A percentile compares a stretch with the other conserved stretches of the same genome.
Evolutionary conservation across 2,888 invertebrate genomes (phyloP).

Genomic region (Lepidochrysops patricia): DNA sequence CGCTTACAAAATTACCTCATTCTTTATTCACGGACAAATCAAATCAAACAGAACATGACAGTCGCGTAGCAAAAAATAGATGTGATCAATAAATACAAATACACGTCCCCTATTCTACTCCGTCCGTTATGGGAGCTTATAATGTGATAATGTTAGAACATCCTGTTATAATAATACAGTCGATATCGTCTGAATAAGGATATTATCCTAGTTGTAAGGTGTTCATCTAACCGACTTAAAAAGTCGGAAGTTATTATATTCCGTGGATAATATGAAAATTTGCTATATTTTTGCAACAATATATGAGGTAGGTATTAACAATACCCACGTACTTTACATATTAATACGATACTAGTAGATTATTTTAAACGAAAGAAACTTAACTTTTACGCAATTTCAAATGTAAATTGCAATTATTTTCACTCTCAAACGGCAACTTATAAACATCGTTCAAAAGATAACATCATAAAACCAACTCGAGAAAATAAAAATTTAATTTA

Average conservation of each 20-base stretch:
- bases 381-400: too few species aligned
- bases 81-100: conserved; percentile 13
- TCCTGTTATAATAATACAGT: background rate
- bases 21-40: conserved; percentile 20
- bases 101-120: background rate
- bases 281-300: too few species aligned
- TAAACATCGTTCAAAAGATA: background rate
- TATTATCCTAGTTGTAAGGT: too few species aligned
- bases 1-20: conserved; percentile 14
- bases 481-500: background rate
- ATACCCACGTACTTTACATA: too few species aligned
- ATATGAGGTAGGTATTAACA: too few species aligned
- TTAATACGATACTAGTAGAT: too few species aligned
- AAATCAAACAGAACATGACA: conserved; percentile 17
- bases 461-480: background rate
- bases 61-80: conserved; percentile 14
- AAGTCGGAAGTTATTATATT: too few species aligned
- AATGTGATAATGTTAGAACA: background rate
- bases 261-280: too few species aligned
- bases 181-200: background rate
- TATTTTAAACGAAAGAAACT: too few species aligned
- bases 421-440: too few species aligned
- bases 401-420: too few species aligned
- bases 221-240: too few species aligned
- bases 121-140: background rate